Conservation (phyloP, 1,140 invertebrate genomes). For the Platorchestia sp. region DNA sequence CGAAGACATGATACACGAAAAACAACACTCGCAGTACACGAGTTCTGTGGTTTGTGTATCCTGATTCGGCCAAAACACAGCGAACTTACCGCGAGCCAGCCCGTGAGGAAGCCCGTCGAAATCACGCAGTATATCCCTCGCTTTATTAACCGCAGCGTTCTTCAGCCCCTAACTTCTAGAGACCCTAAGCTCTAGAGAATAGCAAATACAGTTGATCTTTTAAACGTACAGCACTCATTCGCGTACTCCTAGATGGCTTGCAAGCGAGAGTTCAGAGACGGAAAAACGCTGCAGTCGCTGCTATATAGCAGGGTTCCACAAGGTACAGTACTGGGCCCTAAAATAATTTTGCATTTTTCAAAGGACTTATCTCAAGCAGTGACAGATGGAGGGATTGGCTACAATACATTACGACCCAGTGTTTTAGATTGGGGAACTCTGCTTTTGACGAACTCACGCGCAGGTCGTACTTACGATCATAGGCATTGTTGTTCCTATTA, state of each 20-base stretch:
- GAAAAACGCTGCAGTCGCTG: not conserved
- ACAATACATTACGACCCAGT: not conserved
- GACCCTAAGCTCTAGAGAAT: not conserved
- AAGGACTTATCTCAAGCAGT: not conserved
- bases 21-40: too few relatives aligned
- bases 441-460: not conserved
- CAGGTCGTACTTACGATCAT: constrained; percentile 66
- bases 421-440: not conserved
- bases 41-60: too few relatives aligned
- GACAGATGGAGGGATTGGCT: not conserved
- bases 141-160: not conserved
- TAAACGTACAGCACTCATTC: not conserved
- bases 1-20: too few relatives aligned
- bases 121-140: too few relatives aligned
- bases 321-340: not conserved
- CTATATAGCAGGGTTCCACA: not conserved
- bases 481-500: constrained; percentile 68
- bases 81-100: too few relatives aligned
- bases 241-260: not conserved
- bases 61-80: too few relatives aligned
- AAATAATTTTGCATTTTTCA: not conserved
- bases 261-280: not conserved
- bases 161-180: not conserved
- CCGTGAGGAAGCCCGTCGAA: too few relatives aligned
- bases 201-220: not conserved